Base-by-base conservation (phyloP, 2,113 vertebrate species). In the Perca flavescens region DNA sequence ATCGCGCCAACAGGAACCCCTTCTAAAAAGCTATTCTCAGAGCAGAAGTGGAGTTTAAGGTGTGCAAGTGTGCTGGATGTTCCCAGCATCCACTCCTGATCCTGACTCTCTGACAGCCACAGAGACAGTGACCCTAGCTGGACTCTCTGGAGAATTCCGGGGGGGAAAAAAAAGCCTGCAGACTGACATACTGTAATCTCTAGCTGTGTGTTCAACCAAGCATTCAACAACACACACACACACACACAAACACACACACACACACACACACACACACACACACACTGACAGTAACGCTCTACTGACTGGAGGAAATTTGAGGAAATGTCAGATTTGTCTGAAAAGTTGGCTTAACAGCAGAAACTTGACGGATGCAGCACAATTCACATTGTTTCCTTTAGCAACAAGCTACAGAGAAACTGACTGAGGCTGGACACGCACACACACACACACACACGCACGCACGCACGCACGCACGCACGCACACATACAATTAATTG, bases 291-390 rank as follows among this genome's bases (percentile, higher is more conserved):
- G 68, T 3, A 43, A 75, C n/a, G 36, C 74, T 74, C 40, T 52
- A 52, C 25, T 52, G 68, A 80, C 46, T 68, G 78, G 34, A 80
- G 82, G 61, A 78, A 84, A 86, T 80, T 84, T 78, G 68, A 71
- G 53, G 72, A 80, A 85, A 91, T 74, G 84, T 86, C 84, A 90
- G 57, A 85, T 85, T 91, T 90, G 88, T 88, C 62, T 85, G 67
- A 83, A 77, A 87, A 87, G 77, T 83, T 83, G 79, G 82, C 80
- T 79, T 85, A 71, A 85, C 84, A 53, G 86, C 73, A 74, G 46
- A 65, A 83, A 71, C 34, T 79, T 57, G 50, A 75, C 36, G 47
- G 53, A 56, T 66, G 57, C 21, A 54, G 69, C 60, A 54, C 65
- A 31, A 77, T 84, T 68, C 67, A 63, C 47, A 73, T 66, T 87